Conservation (phyloP, 2,113 vertebrate genomes). For the Phalacrocorax aristotelis region DNA sequence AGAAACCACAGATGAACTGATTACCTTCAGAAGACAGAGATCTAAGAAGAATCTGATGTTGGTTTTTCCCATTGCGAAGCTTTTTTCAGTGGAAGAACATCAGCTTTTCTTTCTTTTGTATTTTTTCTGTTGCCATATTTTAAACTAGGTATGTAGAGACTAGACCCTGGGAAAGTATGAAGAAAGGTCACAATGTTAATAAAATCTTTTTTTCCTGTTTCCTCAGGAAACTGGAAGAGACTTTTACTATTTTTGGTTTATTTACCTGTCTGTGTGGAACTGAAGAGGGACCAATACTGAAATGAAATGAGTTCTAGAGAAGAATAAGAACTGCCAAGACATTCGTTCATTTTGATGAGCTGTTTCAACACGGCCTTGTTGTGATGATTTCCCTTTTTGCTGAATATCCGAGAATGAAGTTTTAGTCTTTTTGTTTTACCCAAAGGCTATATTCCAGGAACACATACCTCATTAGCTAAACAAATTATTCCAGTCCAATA, state of each 20-base stretch:
- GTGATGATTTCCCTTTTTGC: not conserved
- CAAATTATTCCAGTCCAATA: not conserved
- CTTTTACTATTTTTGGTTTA: not conserved
- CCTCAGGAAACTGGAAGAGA: not conserved
- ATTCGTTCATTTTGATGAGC: not conserved
- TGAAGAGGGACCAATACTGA: not conserved
- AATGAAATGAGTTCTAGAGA: not conserved
- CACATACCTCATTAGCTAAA: not conserved
- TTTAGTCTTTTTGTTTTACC: not conserved
- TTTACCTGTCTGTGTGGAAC: not conserved
- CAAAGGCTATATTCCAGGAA: not conserved
- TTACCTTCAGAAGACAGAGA: not conserved
- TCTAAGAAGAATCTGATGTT: not conserved
- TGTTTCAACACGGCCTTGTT: not conserved
- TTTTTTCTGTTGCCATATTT: not conserved
- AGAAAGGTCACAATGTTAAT: not conserved
- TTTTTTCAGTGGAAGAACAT: not conserved
- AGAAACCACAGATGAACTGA: not conserved
- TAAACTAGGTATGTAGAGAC: not conserved
- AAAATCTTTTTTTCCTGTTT: not conserved
- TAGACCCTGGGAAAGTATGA: not conserved
- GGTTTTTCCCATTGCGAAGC: not conserved
- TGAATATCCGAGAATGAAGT: not conserved
- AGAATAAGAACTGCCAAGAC: not conserved
- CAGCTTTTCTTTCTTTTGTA: not conserved